Evolutionary conservation across 2,888 invertebrate species (phyloP), one percentile per base, ranked within the genome.

Genomic region (Calephelis perditalis): DNA sequence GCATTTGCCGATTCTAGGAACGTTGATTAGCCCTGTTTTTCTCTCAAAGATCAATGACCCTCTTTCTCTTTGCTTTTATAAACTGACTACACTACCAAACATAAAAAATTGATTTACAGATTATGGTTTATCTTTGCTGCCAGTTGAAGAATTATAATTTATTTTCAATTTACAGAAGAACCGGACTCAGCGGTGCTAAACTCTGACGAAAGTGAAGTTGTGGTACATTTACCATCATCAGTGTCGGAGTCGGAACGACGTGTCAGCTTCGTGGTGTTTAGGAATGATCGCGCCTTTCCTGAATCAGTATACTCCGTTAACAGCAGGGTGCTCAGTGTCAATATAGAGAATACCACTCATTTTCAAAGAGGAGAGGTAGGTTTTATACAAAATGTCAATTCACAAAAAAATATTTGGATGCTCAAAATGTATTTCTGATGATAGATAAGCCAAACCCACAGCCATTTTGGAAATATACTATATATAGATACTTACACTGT

Each of bases 301-400:
- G 61, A 63, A 5, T 55, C 49, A 9, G 35, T 57, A 4, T 66
- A 63, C 46, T 56, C 64, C 40, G 86, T 91, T 57, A 87, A 86
- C 70, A 91, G 91, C 66, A 75, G 86, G 35, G 84, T 93, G 0
- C 76, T 93, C 5, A 92, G 88, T 68, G 76, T 90, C 66, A 89
- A 86, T 44, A 78, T 89, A 0, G 80, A 86, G 62, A 78, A 89
- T 47, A 62, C 85, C 37, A 84, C 81, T 0, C 62, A 73, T 2
- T 90, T 90, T 62, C 68, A 72, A 0, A 37, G 69, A 0, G 84
- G 82, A 56, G 89, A 90, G 80, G 89, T 89, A 49, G 72, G 74
- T 45, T 45, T 45, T 58, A 63, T 7, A 26, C 26, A 26, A 2
- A 26, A 3, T 26, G 3, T 26, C 3, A 26, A 26, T 26, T 26